Conservation (phyloP, 2,888 invertebrate genomes). For the Lithophane ornitopus region DNA sequence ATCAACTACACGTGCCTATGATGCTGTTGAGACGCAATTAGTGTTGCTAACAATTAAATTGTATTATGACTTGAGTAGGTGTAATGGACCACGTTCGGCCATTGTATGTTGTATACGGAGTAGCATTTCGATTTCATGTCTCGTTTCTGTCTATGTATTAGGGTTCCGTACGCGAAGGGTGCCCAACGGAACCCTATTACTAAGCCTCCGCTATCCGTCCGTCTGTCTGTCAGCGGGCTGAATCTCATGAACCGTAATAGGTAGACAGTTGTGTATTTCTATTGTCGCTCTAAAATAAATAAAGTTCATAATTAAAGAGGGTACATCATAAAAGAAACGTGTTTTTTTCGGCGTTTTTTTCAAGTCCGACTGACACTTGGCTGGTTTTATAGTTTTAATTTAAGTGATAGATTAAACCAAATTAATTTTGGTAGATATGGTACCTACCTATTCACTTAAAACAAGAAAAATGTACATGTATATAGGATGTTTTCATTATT, state of each 20-base stretch:
- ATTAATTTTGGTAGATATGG: neutral
- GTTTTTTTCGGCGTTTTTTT: no score
- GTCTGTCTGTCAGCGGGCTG: no score
- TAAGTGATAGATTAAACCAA: neutral
- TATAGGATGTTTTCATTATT: neutral
- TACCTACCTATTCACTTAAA: neutral
- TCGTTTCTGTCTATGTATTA: neutral
- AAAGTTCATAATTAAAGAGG: no score
- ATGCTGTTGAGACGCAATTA: constrained; percentile 35
- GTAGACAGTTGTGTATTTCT: no score
- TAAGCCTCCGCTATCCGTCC: no score
- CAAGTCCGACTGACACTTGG: no score
- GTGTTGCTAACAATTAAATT: constrained; percentile 7
- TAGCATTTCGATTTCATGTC: neutral
- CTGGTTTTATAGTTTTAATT: neutral
- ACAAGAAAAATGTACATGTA: neutral
- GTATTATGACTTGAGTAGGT: constrained; percentile 8
- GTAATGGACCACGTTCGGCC: neutral
- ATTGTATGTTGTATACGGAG: constrained; percentile 14
- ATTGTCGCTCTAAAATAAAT: no score
- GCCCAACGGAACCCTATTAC: no score
- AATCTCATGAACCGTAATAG: no score
- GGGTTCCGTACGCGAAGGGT: no score
- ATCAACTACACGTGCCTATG: constrained; percentile 35
- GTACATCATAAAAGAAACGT: no score